Evolutionary conservation across 2,113 vertebrate genomes (phyloP), one percentile per base, ranked within the genome.

Genomic region (Meriones unguiculatus): DNA sequence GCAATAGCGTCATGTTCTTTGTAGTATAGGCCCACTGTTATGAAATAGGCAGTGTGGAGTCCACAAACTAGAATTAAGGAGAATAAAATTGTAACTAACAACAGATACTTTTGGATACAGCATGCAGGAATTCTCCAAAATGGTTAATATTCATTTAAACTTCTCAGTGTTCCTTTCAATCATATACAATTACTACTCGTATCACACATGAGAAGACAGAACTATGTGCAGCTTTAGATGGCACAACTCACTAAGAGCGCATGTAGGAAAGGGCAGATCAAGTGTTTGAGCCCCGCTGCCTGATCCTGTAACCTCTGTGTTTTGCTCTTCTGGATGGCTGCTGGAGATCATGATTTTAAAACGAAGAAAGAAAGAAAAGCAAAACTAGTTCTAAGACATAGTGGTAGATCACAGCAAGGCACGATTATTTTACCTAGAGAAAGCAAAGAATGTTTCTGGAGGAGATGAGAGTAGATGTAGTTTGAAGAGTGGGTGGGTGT

Each of bases 101-200:
- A 73, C 18, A 78, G 35, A 3, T 90, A n/a, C 70, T 89, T 91
- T 81, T 89, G 54, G 90, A 25, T n/a, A 41, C 1, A 28, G 2
- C 52, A 32, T 54, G 1, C 89, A 59, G 12, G 2, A 70, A 32
- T 59, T 91, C 93, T 72, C 90, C 7, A 46, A 89, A 81, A 65
- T 87, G 32, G n/a, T 87, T 87, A 76, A 64, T 62, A 11, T 1
- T 86, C 38, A 78, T 35, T 90, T 91, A 91, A 82, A 89, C 91
- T 57, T 92, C 32, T 82, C 20, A 77, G 20, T 78, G 35, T 46
- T 15, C 9, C 32, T 90, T 87, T 95, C 70, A 91, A 93, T 35
- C 4, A 77, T 91, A 22, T 80, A 2, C 20, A 82, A 64, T 89
- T 86, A 65, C 28, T 64, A 41, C 70, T 91, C 11, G 41, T 38